Evolutionary conservation across 2,797 vertebrate species (phyloP).

Genomic region (Amazonetta brasiliensis): DNA sequence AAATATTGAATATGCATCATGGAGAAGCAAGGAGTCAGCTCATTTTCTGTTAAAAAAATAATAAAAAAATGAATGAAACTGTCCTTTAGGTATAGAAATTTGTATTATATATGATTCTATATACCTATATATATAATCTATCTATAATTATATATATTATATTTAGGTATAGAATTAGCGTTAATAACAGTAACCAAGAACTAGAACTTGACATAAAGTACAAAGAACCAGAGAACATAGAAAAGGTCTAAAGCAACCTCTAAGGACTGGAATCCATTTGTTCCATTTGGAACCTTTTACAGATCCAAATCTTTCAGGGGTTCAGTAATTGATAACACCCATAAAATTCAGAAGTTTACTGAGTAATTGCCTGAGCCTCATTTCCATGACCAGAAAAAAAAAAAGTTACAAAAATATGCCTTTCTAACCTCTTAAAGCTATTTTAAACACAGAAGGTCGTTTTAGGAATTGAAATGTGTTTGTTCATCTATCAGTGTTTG

Average conservation of each 20-base stretch:
- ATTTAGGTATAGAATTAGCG: background rate
- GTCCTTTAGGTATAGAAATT: background rate
- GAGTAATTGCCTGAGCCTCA: background rate
- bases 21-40: background rate
- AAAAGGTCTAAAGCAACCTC: background rate
- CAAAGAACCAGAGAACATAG: background rate
- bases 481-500: slow-evolving; percentile 60
- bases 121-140: no score
- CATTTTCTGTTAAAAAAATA: background rate
- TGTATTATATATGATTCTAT: no score
- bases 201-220: background rate
- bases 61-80: background rate
- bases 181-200: background rate
- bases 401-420: background rate
- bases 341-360: background rate
- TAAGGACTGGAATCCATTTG: background rate
- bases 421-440: slow-evolving; percentile 6
- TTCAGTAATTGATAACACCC: background rate
- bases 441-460: slow-evolving; percentile 25
- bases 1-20: background rate
- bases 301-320: background rate
- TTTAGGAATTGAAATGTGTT: slow-evolving; percentile 54
- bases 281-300: background rate
- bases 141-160: no score
- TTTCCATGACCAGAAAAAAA: background rate